Conservation (phyloP, 2,113 vertebrate species). For the Lipophrys pholis region DNA sequence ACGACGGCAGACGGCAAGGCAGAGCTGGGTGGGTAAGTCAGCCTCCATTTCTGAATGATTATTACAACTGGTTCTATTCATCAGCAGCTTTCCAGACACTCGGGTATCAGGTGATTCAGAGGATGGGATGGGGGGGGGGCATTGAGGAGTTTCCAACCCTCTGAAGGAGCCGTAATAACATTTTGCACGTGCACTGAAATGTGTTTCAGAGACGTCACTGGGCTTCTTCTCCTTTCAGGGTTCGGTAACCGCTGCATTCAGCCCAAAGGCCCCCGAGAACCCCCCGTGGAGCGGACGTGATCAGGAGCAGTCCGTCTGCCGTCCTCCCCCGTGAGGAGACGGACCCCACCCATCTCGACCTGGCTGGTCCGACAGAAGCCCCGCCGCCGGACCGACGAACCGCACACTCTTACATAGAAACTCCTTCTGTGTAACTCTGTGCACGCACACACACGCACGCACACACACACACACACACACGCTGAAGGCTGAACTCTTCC, state of each 20-base stretch:
- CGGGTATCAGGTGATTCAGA: too few relatives aligned
- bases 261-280: slow-evolving; percentile 91
- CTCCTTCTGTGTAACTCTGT: slow-evolving; percentile 55
- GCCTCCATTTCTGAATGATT: too few relatives aligned
- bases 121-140: too few relatives aligned
- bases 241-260: slow-evolving; percentile 92
- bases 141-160: background rate
- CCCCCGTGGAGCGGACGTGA: slow-evolving; percentile 95
- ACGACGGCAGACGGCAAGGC: slow-evolving; percentile 54
- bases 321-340: slow-evolving; percentile 34
- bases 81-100: too few relatives aligned
- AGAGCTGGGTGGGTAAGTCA: slow-evolving; percentile 78
- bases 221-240: slow-evolving; percentile 80
- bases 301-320: slow-evolving; percentile 65
- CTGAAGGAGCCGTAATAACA: background rate
- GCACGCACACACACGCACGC: background rate
- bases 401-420: slow-evolving; percentile 55
- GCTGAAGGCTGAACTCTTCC: slow-evolving; percentile 38
- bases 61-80: too few relatives aligned
- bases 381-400: slow-evolving; percentile 46
- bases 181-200: slow-evolving; percentile 4
- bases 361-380: slow-evolving; percentile 74
- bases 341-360: slow-evolving; percentile 67
- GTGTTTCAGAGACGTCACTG: background rate
- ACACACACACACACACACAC: background rate